Conservation (phyloP, 2,888 invertebrate species). For the Oxytorus armatus region DNA sequence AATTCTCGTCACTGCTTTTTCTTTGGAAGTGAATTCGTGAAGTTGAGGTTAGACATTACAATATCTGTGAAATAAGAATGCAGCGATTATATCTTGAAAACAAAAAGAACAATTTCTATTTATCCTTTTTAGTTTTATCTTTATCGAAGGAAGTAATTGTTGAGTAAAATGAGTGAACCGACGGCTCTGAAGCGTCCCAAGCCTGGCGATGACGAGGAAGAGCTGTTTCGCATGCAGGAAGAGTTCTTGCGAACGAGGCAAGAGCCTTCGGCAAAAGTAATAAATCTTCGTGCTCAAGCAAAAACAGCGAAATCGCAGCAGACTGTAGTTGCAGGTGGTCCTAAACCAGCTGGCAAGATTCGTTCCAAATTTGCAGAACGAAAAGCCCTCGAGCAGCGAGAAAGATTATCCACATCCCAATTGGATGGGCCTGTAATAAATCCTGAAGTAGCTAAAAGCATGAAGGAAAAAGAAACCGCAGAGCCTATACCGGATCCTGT, state of each 20-base stretch:
- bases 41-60: background rate
- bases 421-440: constrained; percentile 72
- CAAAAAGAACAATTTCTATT: no score
- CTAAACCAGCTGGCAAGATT: constrained; percentile 51
- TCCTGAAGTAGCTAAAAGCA: constrained; percentile 50
- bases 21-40: background rate
- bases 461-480: constrained; percentile 11
- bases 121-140: background rate
- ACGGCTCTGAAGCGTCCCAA: constrained; percentile 86
- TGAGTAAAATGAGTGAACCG: constrained; percentile 84
- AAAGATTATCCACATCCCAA: constrained; percentile 74
- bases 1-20: background rate
- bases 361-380: constrained; percentile 78
- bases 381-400: constrained; percentile 64
- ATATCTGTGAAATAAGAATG: background rate
- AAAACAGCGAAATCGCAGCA: constrained; percentile 1
- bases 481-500: constrained; percentile 65
- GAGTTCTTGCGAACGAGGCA: constrained; percentile 88
- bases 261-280: constrained; percentile 88
- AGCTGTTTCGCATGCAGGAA: constrained; percentile 90
- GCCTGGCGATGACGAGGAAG: constrained; percentile 90
- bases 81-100: background rate
- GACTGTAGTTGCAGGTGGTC: background rate
- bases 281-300: constrained; percentile 79
- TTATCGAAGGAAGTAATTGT: background rate